These are phyloP conservation scores for Aspidoscelis tigris DNA, from an alignment of 2,113 vertebrate species.

Conservation along the genomic window DNA sequence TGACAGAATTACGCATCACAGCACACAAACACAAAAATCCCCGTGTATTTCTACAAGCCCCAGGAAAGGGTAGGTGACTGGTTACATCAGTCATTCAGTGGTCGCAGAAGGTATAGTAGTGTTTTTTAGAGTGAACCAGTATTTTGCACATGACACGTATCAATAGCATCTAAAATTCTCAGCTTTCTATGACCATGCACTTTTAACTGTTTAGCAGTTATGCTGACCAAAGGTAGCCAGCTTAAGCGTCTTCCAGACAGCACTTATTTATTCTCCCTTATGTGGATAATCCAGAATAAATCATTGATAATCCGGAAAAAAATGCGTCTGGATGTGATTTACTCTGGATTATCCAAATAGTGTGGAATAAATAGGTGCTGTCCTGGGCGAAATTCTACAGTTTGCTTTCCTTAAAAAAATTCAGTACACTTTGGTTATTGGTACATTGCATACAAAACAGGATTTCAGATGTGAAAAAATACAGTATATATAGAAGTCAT, in stretches of 20 bases:
- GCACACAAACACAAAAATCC: conserved; percentile 69
- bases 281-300: too few relatives aligned
- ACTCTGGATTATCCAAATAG: too few relatives aligned
- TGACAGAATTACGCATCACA: conserved; percentile 91
- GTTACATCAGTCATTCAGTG: conserved; percentile 80
- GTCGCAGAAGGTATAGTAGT: conserved; percentile 91
- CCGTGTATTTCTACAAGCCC: conserved; percentile 87
- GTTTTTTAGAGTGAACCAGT: conserved; percentile 82
- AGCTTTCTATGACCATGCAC: conserved; percentile 61
- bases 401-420: conserved; percentile 51
- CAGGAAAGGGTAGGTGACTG: conserved; percentile 81
- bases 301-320: too few relatives aligned
- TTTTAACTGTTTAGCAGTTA: conserved; percentile 56
- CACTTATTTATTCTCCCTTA: too few relatives aligned
- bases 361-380: too few relatives aligned
- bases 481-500: conserved; percentile 25
- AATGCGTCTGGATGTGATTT: too few relatives aligned
- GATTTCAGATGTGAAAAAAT: conserved; percentile 39
- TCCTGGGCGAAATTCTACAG: conserved; percentile 9
- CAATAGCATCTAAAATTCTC: conserved; percentile 63
- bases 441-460: conserved; percentile 47
- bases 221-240: conserved; percentile 55
- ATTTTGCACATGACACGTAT: conserved; percentile 60
- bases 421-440: conserved; percentile 52
- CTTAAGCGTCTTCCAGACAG: too few relatives aligned